Base-by-base conservation (phyloP, 2,888 invertebrate species). In the Stegophylla sp. region DNA sequence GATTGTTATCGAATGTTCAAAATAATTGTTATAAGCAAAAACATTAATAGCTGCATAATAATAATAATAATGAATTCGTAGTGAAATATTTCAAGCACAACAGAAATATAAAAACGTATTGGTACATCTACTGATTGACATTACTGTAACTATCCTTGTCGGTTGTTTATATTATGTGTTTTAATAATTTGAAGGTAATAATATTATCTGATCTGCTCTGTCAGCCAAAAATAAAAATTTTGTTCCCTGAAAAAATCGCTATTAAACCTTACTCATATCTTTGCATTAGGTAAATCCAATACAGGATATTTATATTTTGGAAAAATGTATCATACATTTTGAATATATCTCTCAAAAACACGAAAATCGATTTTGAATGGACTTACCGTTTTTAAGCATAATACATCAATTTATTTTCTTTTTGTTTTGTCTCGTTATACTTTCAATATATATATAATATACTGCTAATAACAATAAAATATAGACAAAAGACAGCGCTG, bases 401-500 rank as follows among this genome's bases (percentile, higher is more conserved):
- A 53, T 56, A n/a, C 34, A 53, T 51, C 12, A 53, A 69, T 15
- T 34, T 51, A 2, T 28, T n/a, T 53, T 34, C 28, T 51, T 3
- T n/a, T n/a, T 51, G 51, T 45, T 23, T 69, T 1, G 12, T 51
- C n/a, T 67, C 5, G 26, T 20, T 13, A 13, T 69, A 26, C 13
- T 51, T 53, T 28, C n/a, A 4, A 34, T 23, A 41, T 12, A 56
- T 56, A 3, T 56, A 56, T 41, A 20, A 17, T 56, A 56, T 23
- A 72, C 56, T 23, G 41, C 56, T 72, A 56, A 41, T 43, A 53
- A 66, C 75, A 53, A 53, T 63, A 63, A 63, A 63, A 63, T 66
- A 66, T 20, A 75, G 26, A 76, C 75, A 76, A 76, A 72, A 75
- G 75, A 56, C 67, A 56, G 53, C n/a, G 20, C 13, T 45, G 67